Evolutionary conservation across 2,888 invertebrate genomes (phyloP).

Genomic region (Tillus elongatus): DNA sequence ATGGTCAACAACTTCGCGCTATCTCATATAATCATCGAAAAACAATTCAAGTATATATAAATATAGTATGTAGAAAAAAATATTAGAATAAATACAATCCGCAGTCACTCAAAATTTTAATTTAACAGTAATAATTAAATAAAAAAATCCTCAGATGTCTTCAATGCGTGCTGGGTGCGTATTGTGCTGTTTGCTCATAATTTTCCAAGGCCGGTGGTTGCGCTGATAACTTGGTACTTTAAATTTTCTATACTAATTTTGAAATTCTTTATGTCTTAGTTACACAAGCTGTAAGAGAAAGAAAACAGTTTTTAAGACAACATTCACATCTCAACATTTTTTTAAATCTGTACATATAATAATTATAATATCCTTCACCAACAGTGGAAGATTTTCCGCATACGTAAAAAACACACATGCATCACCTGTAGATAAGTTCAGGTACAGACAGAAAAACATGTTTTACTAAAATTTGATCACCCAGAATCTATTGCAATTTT

Average conservation of each 20-base stretch:
- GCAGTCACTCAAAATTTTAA: slow-evolving; percentile 42
- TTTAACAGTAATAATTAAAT: slow-evolving; percentile 37
- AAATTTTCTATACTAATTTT: slow-evolving; percentile 45
- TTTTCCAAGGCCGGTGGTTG: slow-evolving; percentile 41
- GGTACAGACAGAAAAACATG: no score
- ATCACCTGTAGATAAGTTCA: no score
- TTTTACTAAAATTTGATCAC: no score
- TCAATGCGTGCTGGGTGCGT: slow-evolving; percentile 82
- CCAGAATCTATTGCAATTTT: no score
- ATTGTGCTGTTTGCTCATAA: slow-evolving; percentile 48
- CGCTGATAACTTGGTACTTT: slow-evolving; percentile 42
- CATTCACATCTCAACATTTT: no score
- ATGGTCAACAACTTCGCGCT: slow-evolving; percentile 29
- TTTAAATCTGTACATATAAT: no score
- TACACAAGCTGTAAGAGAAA: slow-evolving; percentile 56
- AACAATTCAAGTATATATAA: slow-evolving; percentile 27
- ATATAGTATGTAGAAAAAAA: no score
- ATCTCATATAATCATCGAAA: slow-evolving; percentile 19
- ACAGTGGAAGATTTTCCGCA: no score
- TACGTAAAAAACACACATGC: no score
- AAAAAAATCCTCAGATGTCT: slow-evolving; percentile 75
- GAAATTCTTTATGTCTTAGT: slow-evolving; percentile 43
- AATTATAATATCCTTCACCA: no score
- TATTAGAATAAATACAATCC: slow-evolving; percentile 35
- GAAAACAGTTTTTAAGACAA: slow-evolving; percentile 25